Conservation (phyloP, 2,888 invertebrate genomes). For the Hirtodrosophila confusa region DNA sequence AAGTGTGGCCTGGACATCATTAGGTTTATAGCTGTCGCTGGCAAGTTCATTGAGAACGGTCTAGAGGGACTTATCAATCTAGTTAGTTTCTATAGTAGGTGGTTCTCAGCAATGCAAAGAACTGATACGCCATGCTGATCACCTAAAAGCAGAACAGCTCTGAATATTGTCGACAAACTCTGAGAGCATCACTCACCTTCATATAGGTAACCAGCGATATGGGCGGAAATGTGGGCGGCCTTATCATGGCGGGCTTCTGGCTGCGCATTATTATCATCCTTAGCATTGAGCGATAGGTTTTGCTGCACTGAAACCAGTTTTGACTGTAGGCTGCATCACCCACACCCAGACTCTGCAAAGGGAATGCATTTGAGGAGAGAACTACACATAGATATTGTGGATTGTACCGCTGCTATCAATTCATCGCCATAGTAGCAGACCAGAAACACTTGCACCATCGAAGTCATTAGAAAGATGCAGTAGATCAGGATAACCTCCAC, state of each 20-base stretch:
- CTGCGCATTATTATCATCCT: conserved; percentile 73
- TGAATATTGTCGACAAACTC: neutral
- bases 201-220: conserved; percentile 79
- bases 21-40: conserved; percentile 24
- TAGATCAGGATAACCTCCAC: conserved; percentile 75
- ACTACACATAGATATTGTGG: neutral
- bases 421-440: conserved; percentile 80
- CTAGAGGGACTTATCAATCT: neutral
- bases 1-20: conserved; percentile 59
- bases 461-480: conserved; percentile 74
- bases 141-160: conserved; percentile 46
- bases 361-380: neutral
- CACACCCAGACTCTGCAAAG: conserved; percentile 69
- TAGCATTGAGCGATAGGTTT: conserved; percentile 66
- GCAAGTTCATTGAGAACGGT: neutral
- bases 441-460: conserved; percentile 79
- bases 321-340: conserved; percentile 80
- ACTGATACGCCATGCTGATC: conserved; percentile 79
- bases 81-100: conserved; percentile 52
- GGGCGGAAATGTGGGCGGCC: conserved; percentile 79
- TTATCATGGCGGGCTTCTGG: conserved; percentile 74
- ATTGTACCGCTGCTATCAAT: conserved; percentile 71
- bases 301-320: conserved; percentile 74
- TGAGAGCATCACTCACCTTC: conserved; percentile 56
- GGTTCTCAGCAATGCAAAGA: conserved; percentile 71